phyloP scores from a whole-genome alignment of 2,888 invertebrate species.

The Portevinia maculata region DNA sequence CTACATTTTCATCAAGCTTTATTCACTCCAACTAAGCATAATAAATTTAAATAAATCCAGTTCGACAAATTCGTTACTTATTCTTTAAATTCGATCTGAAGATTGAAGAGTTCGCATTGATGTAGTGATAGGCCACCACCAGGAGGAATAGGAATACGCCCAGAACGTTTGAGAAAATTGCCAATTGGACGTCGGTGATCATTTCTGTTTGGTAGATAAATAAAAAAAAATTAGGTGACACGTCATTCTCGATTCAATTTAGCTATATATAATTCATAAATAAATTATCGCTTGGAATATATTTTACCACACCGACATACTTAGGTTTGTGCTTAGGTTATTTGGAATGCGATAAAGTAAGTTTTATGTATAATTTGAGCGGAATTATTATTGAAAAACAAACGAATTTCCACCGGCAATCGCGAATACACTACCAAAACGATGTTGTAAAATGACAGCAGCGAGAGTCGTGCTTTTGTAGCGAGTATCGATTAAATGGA shows the following conservation, averaged over 20 bases:
- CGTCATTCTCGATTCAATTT: slow-evolving; percentile 47
- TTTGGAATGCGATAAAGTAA: slow-evolving; percentile 13
- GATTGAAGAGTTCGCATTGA: slow-evolving; percentile 88
- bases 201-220: slow-evolving; percentile 83
- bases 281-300: too few species aligned
- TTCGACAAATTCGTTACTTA: slow-evolving; percentile 49
- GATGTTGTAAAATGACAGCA: slow-evolving; percentile 43
- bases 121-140: slow-evolving; percentile 98
- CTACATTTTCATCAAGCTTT: slow-evolving; percentile 24
- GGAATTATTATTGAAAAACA: slow-evolving; percentile 33
- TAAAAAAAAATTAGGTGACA: slow-evolving; percentile 39
- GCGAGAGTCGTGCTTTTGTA: slow-evolving; percentile 19
- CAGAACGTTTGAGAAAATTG: slow-evolving; percentile 96
- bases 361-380: slow-evolving; percentile 4
- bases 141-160: slow-evolving; percentile 95
- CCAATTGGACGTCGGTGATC: slow-evolving; percentile 98
- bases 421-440: background rate
- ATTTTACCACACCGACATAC: slow-evolving; percentile 5
- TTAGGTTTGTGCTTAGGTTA: slow-evolving; percentile 2
- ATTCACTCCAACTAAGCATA: slow-evolving; percentile 35
- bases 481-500: slow-evolving; percentile 33
- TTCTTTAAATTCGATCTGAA: slow-evolving; percentile 66
- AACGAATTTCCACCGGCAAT: slow-evolving; percentile 65
- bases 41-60: slow-evolving; percentile 1
- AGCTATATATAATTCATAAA: background rate